Evolutionary conservation across 1,140 invertebrate genomes (phyloP).

Genomic region (Lamellibrachia luymesi): DNA sequence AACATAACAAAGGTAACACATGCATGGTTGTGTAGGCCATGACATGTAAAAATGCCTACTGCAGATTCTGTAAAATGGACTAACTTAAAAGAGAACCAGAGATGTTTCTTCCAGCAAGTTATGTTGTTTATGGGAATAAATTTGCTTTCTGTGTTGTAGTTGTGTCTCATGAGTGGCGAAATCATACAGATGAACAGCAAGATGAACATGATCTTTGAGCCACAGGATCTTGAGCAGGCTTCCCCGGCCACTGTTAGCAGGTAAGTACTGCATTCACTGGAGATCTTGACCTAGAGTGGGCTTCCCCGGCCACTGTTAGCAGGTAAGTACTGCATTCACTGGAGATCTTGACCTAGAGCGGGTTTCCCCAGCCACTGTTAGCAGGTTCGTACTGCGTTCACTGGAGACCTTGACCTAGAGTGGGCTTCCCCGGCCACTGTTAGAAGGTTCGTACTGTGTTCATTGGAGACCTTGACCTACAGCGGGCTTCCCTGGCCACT

Average conservation of each 20-base stretch:
- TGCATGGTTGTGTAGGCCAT: too few species aligned
- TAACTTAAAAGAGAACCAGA: background rate
- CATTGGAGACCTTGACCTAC: conserved; percentile 11
- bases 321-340: conserved; percentile 55
- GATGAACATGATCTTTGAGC: conserved; percentile 59
- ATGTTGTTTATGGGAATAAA: background rate
- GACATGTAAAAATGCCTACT: too few species aligned
- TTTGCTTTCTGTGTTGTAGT: conserved; percentile 32
- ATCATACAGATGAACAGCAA: conserved; percentile 58
- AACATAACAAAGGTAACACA: background rate
- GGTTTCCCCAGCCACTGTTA: conserved; percentile 57
- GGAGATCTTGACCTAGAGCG: conserved; percentile 62
- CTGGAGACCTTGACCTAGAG: conserved; percentile 20
- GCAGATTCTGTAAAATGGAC: background rate
- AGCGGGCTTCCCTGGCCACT: conserved; percentile 52
- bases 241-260: conserved; percentile 61
- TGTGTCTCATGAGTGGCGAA: conserved; percentile 57
- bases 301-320: conserved; percentile 31
- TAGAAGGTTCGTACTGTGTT: too few species aligned
- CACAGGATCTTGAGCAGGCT: conserved; percentile 61
- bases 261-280: conserved; percentile 27
- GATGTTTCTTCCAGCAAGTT: background rate
- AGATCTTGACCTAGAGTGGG: conserved; percentile 52
- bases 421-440: conserved; percentile 52
- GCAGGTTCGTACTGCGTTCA: conserved; percentile 55